Conservation (phyloP, 2,113 vertebrate genomes). For the Hemichromis elongatus region DNA sequence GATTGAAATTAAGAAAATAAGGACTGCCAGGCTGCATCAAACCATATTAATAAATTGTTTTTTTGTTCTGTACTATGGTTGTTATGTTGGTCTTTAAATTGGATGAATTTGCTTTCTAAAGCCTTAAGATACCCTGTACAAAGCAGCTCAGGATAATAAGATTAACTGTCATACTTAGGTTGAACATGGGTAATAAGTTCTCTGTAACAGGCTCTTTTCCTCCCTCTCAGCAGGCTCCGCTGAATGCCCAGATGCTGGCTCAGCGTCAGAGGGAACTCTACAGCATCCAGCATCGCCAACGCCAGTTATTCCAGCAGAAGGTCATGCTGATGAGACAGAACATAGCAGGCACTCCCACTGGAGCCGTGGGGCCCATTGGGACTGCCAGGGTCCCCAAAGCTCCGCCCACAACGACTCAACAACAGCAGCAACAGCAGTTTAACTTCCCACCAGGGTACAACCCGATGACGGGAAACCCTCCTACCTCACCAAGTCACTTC, state of each 20-base stretch:
- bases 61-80: not conserved
- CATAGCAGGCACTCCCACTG: conserved; percentile 69
- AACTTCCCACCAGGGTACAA: conserved; percentile 82
- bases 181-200: not conserved
- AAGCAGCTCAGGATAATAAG: not conserved
- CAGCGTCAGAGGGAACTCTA: conserved; percentile 91
- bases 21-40: not conserved
- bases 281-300: conserved; percentile 91
- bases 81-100: not conserved
- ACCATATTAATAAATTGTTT: not conserved
- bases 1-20: not conserved
- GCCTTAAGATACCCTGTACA: not conserved
- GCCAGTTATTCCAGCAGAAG: conserved; percentile 91
- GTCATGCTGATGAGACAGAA: conserved; percentile 89
- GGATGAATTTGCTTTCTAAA: not conserved
- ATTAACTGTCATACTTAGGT: not conserved
- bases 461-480: conserved; percentile 78
- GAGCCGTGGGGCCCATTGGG: conserved; percentile 70
- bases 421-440: conserved; percentile 75
- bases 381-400: conserved; percentile 74
- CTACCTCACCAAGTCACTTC: conserved; percentile 86
- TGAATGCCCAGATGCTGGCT: conserved; percentile 94
- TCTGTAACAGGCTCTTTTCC: not conserved
- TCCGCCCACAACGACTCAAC: conserved; percentile 64
- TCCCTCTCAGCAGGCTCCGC: conserved; percentile 75